Percentiles rank a stretch among this genome's conserved stretches.
Conservation (phyloP, 2,888 invertebrate genomes). For the Biston stratarius region DNA sequence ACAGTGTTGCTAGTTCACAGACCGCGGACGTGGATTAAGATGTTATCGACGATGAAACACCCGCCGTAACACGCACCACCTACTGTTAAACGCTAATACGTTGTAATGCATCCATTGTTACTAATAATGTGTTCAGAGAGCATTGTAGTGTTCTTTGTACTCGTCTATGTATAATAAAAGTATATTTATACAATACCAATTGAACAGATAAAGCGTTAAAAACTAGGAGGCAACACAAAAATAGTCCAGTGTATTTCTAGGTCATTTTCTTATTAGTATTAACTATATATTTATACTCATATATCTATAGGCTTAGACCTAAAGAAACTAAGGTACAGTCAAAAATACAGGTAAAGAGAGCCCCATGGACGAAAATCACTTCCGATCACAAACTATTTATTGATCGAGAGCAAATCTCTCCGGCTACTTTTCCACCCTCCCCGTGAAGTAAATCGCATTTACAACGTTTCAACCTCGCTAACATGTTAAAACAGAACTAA, state of each 20-base stretch:
- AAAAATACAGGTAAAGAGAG: conserved; percentile 1
- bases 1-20: conserved; percentile 55
- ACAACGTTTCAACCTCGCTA: conserved; percentile 86
- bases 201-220: no score
- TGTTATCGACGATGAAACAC: conserved; percentile 69
- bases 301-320: no score
- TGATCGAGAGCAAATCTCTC: conserved; percentile 76
- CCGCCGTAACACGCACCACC: conserved; percentile 49
- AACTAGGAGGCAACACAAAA: no score
- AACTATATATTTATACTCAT: no score
- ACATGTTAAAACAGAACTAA: conserved; percentile 87
- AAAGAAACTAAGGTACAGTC: no score
- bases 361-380: conserved; percentile 60
- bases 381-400: conserved; percentile 75
- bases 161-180: no score
- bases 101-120: conserved; percentile 73
- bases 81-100: conserved; percentile 72
- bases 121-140: conserved; percentile 26
- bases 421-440: conserved; percentile 83
- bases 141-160: not conserved
- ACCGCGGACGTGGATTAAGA: conserved; percentile 78
- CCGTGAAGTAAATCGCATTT: conserved; percentile 85
- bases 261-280: no score
- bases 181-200: not conserved
- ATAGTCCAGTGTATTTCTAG: no score